Conservation (phyloP, 2,797 vertebrate species). For the Clamator glandarius region DNA sequence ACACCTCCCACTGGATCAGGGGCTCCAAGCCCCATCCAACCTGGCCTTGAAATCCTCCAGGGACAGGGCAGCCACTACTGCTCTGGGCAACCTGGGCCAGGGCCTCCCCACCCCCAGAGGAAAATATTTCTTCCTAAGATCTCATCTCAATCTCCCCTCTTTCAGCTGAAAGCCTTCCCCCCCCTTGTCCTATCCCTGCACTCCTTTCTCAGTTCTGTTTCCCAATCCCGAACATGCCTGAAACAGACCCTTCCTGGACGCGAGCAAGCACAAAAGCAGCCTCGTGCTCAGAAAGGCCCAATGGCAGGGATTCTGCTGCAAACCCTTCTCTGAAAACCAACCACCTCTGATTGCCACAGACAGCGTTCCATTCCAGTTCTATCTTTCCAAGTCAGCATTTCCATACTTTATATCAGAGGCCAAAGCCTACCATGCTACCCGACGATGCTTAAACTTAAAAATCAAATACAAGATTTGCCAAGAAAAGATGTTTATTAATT, state of each 20-base stretch:
- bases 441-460: not conserved
- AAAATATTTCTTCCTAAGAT: no score
- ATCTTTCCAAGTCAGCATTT: not conserved
- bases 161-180: no score
- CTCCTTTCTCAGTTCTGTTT: not conserved
- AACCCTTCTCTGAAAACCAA: not conserved
- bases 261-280: not conserved
- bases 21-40: no score
- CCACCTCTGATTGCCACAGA: not conserved
- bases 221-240: not conserved
- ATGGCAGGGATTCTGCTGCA: not conserved
- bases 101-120: no score
- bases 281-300: not conserved
- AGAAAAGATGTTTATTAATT: not conserved
- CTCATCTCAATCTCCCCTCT: no score
- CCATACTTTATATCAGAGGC: not conserved
- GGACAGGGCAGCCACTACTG: no score
- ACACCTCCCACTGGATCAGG: no score
- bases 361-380: accelerated
- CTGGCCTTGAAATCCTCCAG: no score
- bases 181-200: no score
- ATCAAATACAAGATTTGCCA: accelerated
- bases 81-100: no score
- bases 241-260: not conserved
- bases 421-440: not conserved